These are phyloP conservation scores for Tetranychus piercei DNA, from an alignment of 2,888 invertebrate species.

Conservation along the genomic window DNA sequence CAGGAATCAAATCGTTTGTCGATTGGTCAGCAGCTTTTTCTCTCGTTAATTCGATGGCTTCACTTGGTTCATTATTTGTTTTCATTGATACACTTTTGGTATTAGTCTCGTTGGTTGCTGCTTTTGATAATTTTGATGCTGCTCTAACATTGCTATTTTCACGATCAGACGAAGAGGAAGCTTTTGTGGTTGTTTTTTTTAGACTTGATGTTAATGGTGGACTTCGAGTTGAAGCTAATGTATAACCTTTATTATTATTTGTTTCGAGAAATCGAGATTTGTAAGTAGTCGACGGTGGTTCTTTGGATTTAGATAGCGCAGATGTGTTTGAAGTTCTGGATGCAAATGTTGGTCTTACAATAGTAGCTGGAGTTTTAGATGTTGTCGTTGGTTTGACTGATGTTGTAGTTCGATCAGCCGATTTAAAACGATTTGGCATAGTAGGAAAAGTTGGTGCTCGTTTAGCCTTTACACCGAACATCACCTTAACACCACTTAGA, in stretches of 20 bases:
- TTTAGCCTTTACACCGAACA: conserved; percentile 19
- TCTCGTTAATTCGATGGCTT: not conserved
- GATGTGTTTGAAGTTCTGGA: not conserved
- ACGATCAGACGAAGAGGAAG: not conserved
- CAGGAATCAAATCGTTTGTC: not conserved
- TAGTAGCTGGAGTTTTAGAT: not conserved
- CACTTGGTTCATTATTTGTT: not conserved
- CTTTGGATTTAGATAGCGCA: not conserved
- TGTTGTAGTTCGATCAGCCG: not conserved
- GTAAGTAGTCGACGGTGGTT: not conserved
- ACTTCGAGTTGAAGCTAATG: not conserved
- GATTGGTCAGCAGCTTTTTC: not conserved
- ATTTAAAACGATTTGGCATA: not conserved
- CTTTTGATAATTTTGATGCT: too few species aligned
- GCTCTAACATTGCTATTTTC: too few species aligned
- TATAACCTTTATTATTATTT: not conserved
- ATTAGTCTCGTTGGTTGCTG: too few species aligned
- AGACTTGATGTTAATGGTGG: not conserved
- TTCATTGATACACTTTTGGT: too few species aligned
- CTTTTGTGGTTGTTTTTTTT: not conserved
- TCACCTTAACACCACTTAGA: conserved; percentile 24
- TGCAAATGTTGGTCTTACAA: not conserved
- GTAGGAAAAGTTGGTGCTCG: not conserved
- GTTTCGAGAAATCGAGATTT: too few species aligned
- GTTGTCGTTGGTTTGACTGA: not conserved